Evolutionary conservation across 2,888 invertebrate genomes (phyloP).

Genomic region (Drosophila peninsularis): DNA sequence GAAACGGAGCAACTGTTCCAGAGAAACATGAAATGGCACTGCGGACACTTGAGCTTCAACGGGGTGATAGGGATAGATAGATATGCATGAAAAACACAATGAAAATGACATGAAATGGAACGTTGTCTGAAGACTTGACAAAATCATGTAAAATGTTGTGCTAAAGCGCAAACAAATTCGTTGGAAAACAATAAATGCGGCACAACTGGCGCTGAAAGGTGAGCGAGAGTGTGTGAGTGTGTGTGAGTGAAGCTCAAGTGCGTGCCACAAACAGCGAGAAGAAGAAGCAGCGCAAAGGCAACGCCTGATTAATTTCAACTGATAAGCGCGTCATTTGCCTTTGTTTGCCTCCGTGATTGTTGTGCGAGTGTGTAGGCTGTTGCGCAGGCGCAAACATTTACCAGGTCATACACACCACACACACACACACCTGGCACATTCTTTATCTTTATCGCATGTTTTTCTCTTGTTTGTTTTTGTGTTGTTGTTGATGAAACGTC

Average conservation of each 20-base stretch:
- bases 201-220: slow-evolving; percentile 67
- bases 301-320: slow-evolving; percentile 79
- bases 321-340: slow-evolving; percentile 77
- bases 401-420: slow-evolving; percentile 72
- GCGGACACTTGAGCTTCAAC: slow-evolving; percentile 41
- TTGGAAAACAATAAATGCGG: slow-evolving; percentile 45
- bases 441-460: slow-evolving; percentile 74
- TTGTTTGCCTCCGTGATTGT: slow-evolving; percentile 64
- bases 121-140: slow-evolving; percentile 28
- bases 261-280: slow-evolving; percentile 60
- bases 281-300: slow-evolving; percentile 49
- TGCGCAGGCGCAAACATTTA: slow-evolving; percentile 80
- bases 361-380: slow-evolving; percentile 69
- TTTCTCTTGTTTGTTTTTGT: slow-evolving; percentile 40
- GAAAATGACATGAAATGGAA: slow-evolving; percentile 46
- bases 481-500: slow-evolving; percentile 57
- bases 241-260: slow-evolving; percentile 57
- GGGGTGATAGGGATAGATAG: slow-evolving; percentile 38
- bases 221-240: slow-evolving; percentile 8
- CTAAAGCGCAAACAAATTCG: slow-evolving; percentile 72
- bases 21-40: slow-evolving; percentile 62
- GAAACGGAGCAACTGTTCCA: slow-evolving; percentile 37
- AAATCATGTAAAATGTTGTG: slow-evolving; percentile 67
- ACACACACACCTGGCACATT: slow-evolving; percentile 50
- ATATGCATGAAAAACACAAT: slow-evolving; percentile 20